Base-by-base conservation (phyloP, 2,888 invertebrate genomes). In the Lampropteryx suffumata region DNA sequence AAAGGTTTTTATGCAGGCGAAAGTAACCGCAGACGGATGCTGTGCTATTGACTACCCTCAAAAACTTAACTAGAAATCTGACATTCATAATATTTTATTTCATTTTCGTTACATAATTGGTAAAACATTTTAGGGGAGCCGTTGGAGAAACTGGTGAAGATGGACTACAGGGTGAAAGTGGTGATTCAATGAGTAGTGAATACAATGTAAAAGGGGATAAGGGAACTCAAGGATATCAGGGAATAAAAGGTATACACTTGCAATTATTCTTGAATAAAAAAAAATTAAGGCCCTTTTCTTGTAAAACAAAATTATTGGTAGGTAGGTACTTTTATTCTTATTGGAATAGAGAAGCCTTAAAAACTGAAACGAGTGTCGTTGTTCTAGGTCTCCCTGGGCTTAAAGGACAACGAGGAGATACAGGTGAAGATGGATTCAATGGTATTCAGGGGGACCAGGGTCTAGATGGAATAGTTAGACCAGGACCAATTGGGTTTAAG, bases 401-500 rank as follows among this genome's bases (percentile, higher is more conserved):
- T 46, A 84, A 84, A 67, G 90, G 90, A 46, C 72, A 74, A 28
- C 61, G 50, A 7, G 90, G 90, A 27, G 80, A 84, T 37, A 55
- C 61, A 47, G 89, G 89, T 28, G 79, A 72, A 35, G 76, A 80
- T 29, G 90, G 90, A 8, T 61, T 67, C 9, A 73, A 75, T 26
- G 90, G 88, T 11, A 46, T 64, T 17, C 64, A 63, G 50, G 88
- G 91, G 43, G 79, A 84, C 37, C 60, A 62, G 57, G 91, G 92
- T 34, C 59, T 64, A 3, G 60, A 71, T 14, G 92, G 92, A 41
- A 72, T 67, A 29, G 83, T 87, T 14, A 65, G 54, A 46, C 77
- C 45, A 40, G 89, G 89, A 0, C 59, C 65, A 11, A 62, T 63
- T 21, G 96, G 96, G 10, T 72, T 84, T 7, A 94, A 94, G 76